These are phyloP conservation scores for Bubo scandiacus DNA, from an alignment of 2,113 vertebrate species.

Conservation along the genomic window DNA sequence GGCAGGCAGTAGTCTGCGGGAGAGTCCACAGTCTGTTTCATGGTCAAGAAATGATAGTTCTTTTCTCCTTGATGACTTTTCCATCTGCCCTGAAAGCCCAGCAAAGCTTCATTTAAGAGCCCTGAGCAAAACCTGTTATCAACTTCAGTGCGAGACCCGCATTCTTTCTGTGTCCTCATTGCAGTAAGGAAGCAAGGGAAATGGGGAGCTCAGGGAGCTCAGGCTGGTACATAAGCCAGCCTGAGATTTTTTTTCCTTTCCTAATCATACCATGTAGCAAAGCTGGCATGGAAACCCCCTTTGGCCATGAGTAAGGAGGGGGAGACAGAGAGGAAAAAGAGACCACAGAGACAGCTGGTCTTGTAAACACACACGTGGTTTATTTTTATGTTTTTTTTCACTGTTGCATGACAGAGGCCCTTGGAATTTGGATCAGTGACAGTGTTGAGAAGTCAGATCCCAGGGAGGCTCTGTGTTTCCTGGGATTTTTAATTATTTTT, in stretches of 20 bases:
- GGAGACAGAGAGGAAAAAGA: background rate
- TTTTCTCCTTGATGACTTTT: conserved; percentile 25
- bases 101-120: conserved; percentile 11
- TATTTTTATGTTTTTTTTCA: conserved; percentile 42
- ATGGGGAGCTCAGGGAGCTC: background rate
- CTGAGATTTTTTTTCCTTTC: background rate
- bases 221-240: background rate
- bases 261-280: background rate
- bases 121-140: background rate
- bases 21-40: background rate
- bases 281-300: background rate
- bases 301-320: background rate
- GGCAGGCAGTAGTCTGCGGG: background rate
- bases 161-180: background rate
- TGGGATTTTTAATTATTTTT: background rate
- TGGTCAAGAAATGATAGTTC: background rate
- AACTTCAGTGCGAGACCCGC: background rate
- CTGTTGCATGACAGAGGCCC: conserved; percentile 28
- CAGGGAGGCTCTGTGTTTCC: background rate
- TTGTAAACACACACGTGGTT: conserved; percentile 26
- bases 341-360: conserved; percentile 48
- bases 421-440: conserved; percentile 40
- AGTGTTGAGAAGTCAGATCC: background rate
- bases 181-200: conserved; percentile 9
- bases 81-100: conserved; percentile 15